Percentiles rank a stretch among this genome's conserved stretches.
phyloP scores from a whole-genome alignment of 1,140 invertebrate genomes.

The Cecropterus lyciades region DNA sequence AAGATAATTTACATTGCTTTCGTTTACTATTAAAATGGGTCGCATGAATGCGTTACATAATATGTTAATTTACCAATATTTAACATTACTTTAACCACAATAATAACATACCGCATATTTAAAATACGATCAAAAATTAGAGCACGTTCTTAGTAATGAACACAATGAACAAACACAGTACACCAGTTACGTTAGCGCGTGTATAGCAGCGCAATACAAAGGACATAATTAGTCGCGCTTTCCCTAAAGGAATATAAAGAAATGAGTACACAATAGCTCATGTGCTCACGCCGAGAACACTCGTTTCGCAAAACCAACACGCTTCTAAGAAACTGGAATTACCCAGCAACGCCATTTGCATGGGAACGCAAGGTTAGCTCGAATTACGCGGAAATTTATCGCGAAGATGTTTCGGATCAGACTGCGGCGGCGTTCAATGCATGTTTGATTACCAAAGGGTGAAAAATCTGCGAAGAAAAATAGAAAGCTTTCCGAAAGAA shows the following conservation, averaged over 20 bases:
- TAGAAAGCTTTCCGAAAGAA: no score
- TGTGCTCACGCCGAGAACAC: constrained; percentile 11
- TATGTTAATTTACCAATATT: background rate
- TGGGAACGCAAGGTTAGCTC: background rate
- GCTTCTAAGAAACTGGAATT: constrained; percentile 17
- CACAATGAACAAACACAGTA: background rate
- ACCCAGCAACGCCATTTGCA: constrained; percentile 5
- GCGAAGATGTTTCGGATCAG: background rate
- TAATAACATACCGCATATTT: background rate
- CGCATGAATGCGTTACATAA: no score
- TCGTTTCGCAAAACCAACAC: constrained; percentile 16
- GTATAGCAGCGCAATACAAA: constrained; percentile 18
- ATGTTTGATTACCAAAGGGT: background rate
- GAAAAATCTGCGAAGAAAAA: background rate
- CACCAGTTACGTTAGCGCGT: constrained; percentile 1
- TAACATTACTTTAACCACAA: background rate
- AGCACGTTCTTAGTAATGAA: background rate
- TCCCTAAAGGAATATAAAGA: constrained; percentile 29
- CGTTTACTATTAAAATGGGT: no score
- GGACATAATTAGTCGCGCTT: constrained; percentile 32
- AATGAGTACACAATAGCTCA: constrained; percentile 27
- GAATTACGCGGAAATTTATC: background rate
- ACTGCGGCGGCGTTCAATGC: background rate
- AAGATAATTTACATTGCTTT: no score
- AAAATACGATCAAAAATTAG: background rate